Base-by-base conservation (phyloP, 2,113 vertebrate genomes). In the Geococcyx californianus region DNA sequence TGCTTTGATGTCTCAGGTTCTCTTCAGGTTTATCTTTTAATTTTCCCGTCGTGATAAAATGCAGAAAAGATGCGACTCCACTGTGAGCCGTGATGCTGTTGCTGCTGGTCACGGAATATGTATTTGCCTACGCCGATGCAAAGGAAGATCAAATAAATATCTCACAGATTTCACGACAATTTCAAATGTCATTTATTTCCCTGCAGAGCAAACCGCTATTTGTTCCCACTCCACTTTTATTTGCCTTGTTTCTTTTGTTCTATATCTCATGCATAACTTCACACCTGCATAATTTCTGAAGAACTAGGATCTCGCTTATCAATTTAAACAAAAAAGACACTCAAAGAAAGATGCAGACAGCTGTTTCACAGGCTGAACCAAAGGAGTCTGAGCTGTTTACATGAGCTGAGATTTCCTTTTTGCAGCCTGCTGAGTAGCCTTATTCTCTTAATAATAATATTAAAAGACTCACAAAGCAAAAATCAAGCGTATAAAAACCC, bases 111-210 rank as follows among this genome's bases (percentile, higher is more conserved):
- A 77, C 36, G 45, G 45, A 87, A 16, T 23, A 45, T 54, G 13
- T 42, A 69, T 81, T 89, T 89, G 51, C 38, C 38, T 80, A 60
- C 55, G 34, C 26, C 74, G 31, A 70, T 54, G 23, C 13, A 66
- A 87, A 81, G 47, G 34, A 75, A 94, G 95, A 66, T 62, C 18
- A 87, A 89, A 87, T 36, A 94, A 93, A 66, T 80, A 81, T 40
- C 70, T 93, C 15, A 28, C 13, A 19, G 11, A 60, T 89, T 58
- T 67, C 54, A 84, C 5, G 10, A 60, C 18, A 67, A 64, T 56
- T 33, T 82, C 82, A 91, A 88, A 55, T 54, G 51, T 1, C 33
- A 44, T 75, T 90, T 90, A 75, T 92, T 94, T 85, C 31, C 40
- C 40, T 75, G 64, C 17, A 70, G 23, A 64, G 19, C 51, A 69